Evolutionary conservation across 1,140 invertebrate species (phyloP).

Genomic region (Kradibia gibbosae): DNA sequence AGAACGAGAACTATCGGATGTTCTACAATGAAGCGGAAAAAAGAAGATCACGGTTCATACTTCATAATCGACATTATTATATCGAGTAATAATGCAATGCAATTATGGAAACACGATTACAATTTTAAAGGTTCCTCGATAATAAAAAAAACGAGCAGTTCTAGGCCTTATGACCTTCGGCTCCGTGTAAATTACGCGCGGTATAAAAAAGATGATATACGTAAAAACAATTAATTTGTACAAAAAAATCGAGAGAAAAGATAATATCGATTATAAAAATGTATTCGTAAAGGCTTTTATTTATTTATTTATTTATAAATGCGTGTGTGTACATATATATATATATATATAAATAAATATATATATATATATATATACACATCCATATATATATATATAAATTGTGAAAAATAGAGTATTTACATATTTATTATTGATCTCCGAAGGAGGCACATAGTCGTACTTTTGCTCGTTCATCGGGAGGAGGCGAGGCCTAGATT

Average conservation of each 20-base stretch:
- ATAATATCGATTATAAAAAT: slow-evolving; percentile 61
- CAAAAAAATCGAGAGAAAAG: slow-evolving; percentile 70
- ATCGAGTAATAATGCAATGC: slow-evolving; percentile 53
- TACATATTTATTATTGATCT: slow-evolving; percentile 57
- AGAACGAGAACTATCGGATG: slow-evolving; percentile 15
- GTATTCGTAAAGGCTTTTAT: slow-evolving; percentile 60
- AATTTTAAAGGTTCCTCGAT: slow-evolving; percentile 48
- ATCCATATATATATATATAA: slow-evolving; percentile 52
- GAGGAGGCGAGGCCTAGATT: slow-evolving; percentile 22
- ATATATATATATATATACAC: too few species aligned
- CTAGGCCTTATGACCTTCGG: neutral
- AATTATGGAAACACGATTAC: slow-evolving; percentile 63
- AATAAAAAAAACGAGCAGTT: slow-evolving; percentile 21
- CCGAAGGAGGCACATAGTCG: slow-evolving; percentile 8
- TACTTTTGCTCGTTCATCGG: slow-evolving; percentile 36
- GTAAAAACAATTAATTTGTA: slow-evolving; percentile 73
- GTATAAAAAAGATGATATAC: slow-evolving; percentile 62
- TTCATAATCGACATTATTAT: slow-evolving; percentile 39
- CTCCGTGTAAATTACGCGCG: slow-evolving; percentile 27
- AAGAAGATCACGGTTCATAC: slow-evolving; percentile 45
- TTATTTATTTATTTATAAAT: too few species aligned
- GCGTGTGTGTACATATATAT: too few species aligned
- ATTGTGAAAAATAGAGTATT: slow-evolving; percentile 64
- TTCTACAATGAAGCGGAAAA: slow-evolving; percentile 55
- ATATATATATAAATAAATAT: too few species aligned